Conservation (phyloP, 2,888 invertebrate species). For the Cactoblastis cactorum region DNA sequence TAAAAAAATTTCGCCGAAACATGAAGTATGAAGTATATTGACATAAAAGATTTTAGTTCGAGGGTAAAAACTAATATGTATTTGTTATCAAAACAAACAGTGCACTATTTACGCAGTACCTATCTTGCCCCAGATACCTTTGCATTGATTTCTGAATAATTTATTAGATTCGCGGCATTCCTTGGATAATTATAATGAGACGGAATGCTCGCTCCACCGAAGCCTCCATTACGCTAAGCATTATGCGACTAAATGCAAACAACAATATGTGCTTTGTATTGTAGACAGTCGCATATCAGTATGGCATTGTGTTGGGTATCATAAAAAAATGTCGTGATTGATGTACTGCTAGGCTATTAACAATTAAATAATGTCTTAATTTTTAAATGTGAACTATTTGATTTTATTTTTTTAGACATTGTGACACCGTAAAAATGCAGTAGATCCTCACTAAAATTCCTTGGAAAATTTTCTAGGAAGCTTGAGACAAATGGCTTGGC, state of each 20-base stretch:
- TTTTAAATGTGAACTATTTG: too few relatives aligned
- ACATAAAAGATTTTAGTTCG: neutral
- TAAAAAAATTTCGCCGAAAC: too few relatives aligned
- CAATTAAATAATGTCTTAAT: neutral
- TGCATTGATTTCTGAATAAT: conserved; percentile 50
- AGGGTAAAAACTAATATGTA: conserved; percentile 13
- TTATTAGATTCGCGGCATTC: conserved; percentile 68
- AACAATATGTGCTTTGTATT: neutral
- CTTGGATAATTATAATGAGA: conserved; percentile 52
- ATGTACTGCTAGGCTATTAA: neutral
- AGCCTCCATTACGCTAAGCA: conserved; percentile 36
- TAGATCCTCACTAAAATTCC: too few relatives aligned
- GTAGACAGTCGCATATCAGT: neutral
- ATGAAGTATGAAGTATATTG: too few relatives aligned
- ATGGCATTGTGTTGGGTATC: neutral
- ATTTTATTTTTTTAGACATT: too few relatives aligned
- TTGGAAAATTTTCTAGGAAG: too few relatives aligned
- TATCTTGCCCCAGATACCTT: conserved; percentile 37
- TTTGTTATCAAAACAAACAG: neutral
- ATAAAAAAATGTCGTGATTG: neutral
- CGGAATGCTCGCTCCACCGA: conserved; percentile 53
- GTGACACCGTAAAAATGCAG: too few relatives aligned
- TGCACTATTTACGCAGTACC: conserved; percentile 26
- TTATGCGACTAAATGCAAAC: conserved; percentile 29
- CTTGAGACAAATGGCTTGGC: too few relatives aligned